These are phyloP conservation scores for Apamea anceps DNA, from an alignment of 2,888 invertebrate genomes.

Conservation along the genomic window DNA sequence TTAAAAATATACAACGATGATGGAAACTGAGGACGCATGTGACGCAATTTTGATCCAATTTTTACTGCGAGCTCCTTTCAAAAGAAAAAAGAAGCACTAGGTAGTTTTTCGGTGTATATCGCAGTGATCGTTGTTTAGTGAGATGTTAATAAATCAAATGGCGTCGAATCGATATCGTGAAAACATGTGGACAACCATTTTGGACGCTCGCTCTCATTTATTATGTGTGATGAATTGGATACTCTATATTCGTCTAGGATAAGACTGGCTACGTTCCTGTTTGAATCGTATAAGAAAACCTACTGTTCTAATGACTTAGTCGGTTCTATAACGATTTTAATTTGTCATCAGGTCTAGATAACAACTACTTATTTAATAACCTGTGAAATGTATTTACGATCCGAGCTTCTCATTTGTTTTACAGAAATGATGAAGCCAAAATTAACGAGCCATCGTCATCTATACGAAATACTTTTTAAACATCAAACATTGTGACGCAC, in stretches of 20 bases:
- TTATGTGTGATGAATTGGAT: constrained; percentile 4
- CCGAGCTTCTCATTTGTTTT: constrained; percentile 58
- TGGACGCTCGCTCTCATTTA: constrained; percentile 49
- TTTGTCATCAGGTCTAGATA: constrained; percentile 4
- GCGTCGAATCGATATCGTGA: constrained; percentile 82
- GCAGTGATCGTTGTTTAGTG: constrained; percentile 64
- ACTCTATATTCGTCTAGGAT: background rate
- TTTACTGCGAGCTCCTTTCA: background rate
- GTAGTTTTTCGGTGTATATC: background rate
- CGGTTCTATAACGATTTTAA: constrained; percentile 6
- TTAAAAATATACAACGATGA: constrained; percentile 62
- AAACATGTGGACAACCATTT: constrained; percentile 74
- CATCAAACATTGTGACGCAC: constrained; percentile 86
- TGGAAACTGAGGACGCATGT: constrained; percentile 41
- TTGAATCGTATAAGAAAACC: constrained; percentile 43
- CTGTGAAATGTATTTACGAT: background rate
- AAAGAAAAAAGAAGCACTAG: background rate
- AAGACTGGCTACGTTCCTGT: background rate
- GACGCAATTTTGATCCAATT: constrained; percentile 35
- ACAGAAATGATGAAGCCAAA: constrained; percentile 88
- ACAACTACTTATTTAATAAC: background rate
- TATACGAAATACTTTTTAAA: constrained; percentile 82
- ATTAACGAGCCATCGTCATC: constrained; percentile 77
- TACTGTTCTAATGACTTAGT: background rate
- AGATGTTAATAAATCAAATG: constrained; percentile 72